Evolutionary conservation across 1,140 invertebrate species (phyloP), one percentile per base, ranked within the genome.

Genomic region (Cepaea nemoralis): DNA sequence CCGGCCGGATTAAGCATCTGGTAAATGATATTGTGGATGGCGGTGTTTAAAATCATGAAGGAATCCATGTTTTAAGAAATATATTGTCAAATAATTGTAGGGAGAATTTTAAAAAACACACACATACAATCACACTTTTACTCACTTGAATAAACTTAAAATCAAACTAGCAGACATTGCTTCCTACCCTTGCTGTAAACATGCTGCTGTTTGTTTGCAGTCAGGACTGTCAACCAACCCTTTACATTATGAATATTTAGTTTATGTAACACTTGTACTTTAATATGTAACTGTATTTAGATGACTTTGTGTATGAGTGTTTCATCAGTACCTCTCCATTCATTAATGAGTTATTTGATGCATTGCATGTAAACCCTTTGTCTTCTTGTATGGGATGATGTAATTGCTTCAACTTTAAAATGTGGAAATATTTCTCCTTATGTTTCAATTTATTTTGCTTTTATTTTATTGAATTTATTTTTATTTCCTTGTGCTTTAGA

Each of bases 331-430:
- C n/a, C n/a, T 31, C 27, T 63, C 16, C 27, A 63, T 63, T 63
- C 33, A 31, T 63, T 59, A 22, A 5, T 63, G 27, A 63, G 33
- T 63, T n/a, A 63, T 31, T 63, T 63, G 2, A 63, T 63, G 27
- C 27, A 31, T 63, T 63, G 59, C 59, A 63, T 63, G 59, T n/a
- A n/a, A n/a, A n/a, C n/a, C n/a, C 24, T 63, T 63, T 27, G 59
- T 2, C 59, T 16, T 63, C 59, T 19, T 63, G 27, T 22, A 31
- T 55, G 3, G 22, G 2, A 8, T 55, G 50, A 55, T 14, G n/a
- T 55, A 55, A 55, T 55, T 22, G n/a, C 50, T n/a, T 24, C 50
- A 55, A 5, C 19, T 55, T 22, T 22, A 55, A 22, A 55, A 5
- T 22, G 22, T 55, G 50, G 50, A 24, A 55, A 55, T 55, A 55